Percentiles rank a stretch among this genome's conserved stretches.
Conservation (phyloP, 2,797 vertebrate genomes). For the Tolypeutes matacus region DNA sequence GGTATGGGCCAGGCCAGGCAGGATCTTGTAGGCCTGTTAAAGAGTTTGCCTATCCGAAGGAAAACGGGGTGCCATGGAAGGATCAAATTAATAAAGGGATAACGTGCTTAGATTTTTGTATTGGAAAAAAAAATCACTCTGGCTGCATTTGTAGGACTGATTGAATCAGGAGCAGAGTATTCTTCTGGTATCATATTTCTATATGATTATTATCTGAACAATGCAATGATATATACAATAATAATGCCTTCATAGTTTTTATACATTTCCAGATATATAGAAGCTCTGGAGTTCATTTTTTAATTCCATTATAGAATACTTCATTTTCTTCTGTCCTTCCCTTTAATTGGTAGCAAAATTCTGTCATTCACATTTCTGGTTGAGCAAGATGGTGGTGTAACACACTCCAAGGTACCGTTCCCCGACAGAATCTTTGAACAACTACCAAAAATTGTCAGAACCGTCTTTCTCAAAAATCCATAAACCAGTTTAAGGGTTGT, state of each 20-base stretch:
- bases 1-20: neutral
- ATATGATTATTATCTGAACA: slow-evolving; percentile 5
- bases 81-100: slow-evolving; percentile 29
- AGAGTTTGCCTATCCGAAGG: slow-evolving; percentile 52
- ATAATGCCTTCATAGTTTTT: slow-evolving; percentile 42
- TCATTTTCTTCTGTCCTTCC: slow-evolving; percentile 16
- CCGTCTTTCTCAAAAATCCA: too few species aligned
- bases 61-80: slow-evolving; percentile 23
- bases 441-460: too few species aligned
- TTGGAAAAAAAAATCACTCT: slow-evolving; percentile 39
- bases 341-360: slow-evolving; percentile 45
- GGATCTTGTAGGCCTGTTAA: neutral
- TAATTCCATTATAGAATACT: neutral
- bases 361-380: neutral
- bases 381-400: too few species aligned
- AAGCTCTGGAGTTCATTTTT: neutral
- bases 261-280: neutral
- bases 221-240: neutral
- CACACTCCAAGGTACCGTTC: too few species aligned
- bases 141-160: neutral
- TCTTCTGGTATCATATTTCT: slow-evolving; percentile 46
- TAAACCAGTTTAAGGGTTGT: too few species aligned
- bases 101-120: slow-evolving; percentile 49
- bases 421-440: too few species aligned
- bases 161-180: neutral